Base-by-base conservation (phyloP, 2,113 vertebrate species). In the Anarrhichthys ocellatus region DNA sequence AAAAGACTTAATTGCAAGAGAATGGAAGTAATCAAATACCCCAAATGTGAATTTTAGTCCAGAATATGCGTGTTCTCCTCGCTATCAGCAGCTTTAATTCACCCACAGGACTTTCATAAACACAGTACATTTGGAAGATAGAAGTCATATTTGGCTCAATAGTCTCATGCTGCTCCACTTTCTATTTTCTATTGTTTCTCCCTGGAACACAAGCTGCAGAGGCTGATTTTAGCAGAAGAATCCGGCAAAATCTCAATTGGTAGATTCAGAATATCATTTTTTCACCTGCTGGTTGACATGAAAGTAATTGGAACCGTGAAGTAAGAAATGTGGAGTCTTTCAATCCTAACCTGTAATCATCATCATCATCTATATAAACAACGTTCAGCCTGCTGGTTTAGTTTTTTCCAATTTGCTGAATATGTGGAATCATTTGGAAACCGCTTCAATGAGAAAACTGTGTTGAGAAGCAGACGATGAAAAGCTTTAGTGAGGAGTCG, bases 41-140 rank as follows among this genome's bases (percentile, higher is more conserved):
- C 59, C 52, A 29, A 40, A 38, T 38, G 76, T 34, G 72, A 48
- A 14, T 11, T 79, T 56, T 0, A 27, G 36, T 11, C 13, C 22
- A 1, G 6, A 20, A 27, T 18, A n/a, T 69, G 73, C 52, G 4
- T 5, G 9, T 0, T 52, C 20, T 24, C 9, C 17, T 48, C 10
- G 1, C n/a, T 58, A 24, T 52, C 27, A 34, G 61, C 59, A 76
- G 46, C 59, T 69, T 82, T 64, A 80, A 59, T 40, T 73, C 66
- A 63, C 50, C 73, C 82, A 29, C 46, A 34, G 76, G 1, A 29
- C 44, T 73, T 58, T 64, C 20, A 46, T 56, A 76, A 76, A 73
- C 36, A 18, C n/a, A 15, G 29, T 32, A 1, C 20, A 81, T 70
- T 20, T 83, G 44, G 65, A 29, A 67, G 65, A 76, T 65, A 9